A percentile compares a stretch with the other conserved stretches of the same genome.
These are phyloP conservation scores for Tenthredo distinguenda DNA, from an alignment of 2,888 invertebrate genomes.

Conservation along the genomic window DNA sequence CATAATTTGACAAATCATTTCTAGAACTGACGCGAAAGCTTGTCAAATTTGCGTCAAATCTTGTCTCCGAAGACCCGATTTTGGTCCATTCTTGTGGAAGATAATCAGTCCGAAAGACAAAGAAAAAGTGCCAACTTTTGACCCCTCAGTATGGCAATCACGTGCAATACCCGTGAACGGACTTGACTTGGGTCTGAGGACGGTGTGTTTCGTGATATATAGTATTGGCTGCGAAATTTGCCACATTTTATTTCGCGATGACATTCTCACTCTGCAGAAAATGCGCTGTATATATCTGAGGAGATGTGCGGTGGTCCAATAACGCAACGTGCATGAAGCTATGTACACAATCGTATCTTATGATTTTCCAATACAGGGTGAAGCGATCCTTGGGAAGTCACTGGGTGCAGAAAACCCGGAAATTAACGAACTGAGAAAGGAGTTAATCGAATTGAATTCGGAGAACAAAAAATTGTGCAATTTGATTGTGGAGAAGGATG, in stretches of 20 bases:
- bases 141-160: background rate
- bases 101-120: background rate
- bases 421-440: background rate
- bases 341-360: background rate
- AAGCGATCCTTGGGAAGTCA: background rate
- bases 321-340: background rate
- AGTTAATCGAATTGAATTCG: background rate
- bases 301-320: background rate
- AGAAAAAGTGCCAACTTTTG: background rate
- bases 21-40: background rate
- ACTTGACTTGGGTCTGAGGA: background rate
- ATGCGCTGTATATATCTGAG: background rate
- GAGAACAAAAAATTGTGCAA: background rate
- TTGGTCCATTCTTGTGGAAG: background rate
- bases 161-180: background rate
- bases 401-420: background rate
- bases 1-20: too few species aligned
- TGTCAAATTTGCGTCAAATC: background rate
- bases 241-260: background rate
- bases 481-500: background rate
- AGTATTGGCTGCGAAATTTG: background rate
- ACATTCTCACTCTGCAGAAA: background rate
- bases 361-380: constrained; percentile 7
- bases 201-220: background rate
- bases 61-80: background rate